Percentiles rank a stretch among this genome's conserved stretches.
Evolutionary conservation across 1,140 invertebrate species (phyloP).

Genomic region (Pinna nobilis): DNA sequence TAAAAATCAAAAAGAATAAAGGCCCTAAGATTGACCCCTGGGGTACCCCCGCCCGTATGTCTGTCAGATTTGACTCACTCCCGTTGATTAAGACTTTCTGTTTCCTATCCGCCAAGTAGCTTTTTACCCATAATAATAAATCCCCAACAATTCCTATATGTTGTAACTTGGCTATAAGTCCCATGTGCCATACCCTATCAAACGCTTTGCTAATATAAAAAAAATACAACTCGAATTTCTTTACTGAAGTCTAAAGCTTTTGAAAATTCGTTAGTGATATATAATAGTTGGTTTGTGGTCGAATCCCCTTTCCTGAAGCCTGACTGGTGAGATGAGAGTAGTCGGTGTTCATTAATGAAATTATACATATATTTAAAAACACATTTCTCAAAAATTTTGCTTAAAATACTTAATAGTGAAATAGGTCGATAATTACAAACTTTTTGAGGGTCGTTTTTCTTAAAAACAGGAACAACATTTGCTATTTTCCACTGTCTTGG

Average conservation of each 20-base stretch:
- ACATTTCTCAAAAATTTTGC: background rate
- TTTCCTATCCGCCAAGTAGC: constrained; percentile 32
- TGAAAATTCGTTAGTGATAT: too few relatives aligned
- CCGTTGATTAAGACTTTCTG: constrained; percentile 34
- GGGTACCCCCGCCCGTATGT: constrained; percentile 38
- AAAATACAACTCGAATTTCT: too few relatives aligned
- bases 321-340: too few relatives aligned
- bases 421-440: background rate
- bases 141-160: too few relatives aligned
- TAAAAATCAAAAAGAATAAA: constrained; percentile 44
- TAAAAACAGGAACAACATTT: too few relatives aligned
- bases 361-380: background rate
- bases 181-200: too few relatives aligned
- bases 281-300: background rate
- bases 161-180: too few relatives aligned
- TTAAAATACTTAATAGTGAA: constrained; percentile 16
- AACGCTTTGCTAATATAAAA: background rate
- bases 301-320: too few relatives aligned
- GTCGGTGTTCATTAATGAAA: too few relatives aligned
- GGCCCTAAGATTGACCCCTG: constrained; percentile 50
- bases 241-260: too few relatives aligned
- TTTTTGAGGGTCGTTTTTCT: too few relatives aligned
- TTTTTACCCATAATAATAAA: background rate
- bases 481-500: too few relatives aligned
- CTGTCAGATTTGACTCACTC: constrained; percentile 19